Evolutionary conservation across 1,140 invertebrate genomes (phyloP), one percentile per base, ranked within the genome.

Genomic region (Monomorium pharaonis): DNA sequence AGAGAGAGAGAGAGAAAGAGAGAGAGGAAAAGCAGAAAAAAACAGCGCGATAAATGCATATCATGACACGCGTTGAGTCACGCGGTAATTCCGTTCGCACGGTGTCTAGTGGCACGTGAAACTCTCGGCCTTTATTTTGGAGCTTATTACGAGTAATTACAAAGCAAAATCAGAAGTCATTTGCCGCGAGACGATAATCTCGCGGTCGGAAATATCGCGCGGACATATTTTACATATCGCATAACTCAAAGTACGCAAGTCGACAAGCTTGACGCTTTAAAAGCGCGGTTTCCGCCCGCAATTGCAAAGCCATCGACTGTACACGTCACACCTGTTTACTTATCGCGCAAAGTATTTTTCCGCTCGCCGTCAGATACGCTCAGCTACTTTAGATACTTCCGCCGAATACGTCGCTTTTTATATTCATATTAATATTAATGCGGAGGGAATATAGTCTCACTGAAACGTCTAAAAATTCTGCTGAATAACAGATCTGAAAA

Each of bases 21-120:
- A 67, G 37, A 65, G 3, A 76, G 7, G 10, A 3, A 27, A 5
- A 24, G 10, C 75, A 47, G 69, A 18, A 76, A 60, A 80, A 33
- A 56, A 27, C 62, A 21, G n/a, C 51, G 67, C 37, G 78, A 74
- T 83, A 83, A 83, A 58, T 60, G 65, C 78, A 51, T 83, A 83
- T 83, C 78, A 67, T 51, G 51, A 9, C 67, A 72, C 78, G 81
- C 58, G 81, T 84, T 84, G 72, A 84, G 56, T 84, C 81, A 84
- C 44, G 81, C 47, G 60, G 60, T 84, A 75, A 77, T 77, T 84
- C 67, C 67, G 78, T n/a, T 51, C 30, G 67, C 30, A 33, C 69
- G 77, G 12, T 74, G 37, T 24, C 6, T 67, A 42, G 42, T 77
- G 56, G 33, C 72, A 84, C 56, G 81, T 77, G 72, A 84, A 77